Percentiles rank a stretch among this genome's conserved stretches.
phyloP scores from a whole-genome alignment of 2,113 vertebrate species.

The Phaethon lepturus region DNA sequence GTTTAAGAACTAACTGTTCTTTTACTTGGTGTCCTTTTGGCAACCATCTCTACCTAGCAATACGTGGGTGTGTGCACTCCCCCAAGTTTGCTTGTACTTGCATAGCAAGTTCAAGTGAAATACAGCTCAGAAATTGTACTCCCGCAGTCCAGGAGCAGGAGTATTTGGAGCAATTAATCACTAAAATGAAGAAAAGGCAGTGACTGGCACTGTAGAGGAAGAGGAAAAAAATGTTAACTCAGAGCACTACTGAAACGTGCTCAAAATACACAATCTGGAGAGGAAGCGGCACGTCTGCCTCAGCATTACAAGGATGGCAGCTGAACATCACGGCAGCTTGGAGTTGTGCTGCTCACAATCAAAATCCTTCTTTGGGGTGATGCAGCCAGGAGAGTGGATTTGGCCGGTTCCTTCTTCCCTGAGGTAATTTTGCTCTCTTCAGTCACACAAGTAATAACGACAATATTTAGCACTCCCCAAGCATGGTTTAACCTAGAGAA shows the following conservation, averaged over 20 bases:
- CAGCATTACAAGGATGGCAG: background rate
- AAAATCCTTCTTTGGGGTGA: background rate
- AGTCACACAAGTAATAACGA: background rate
- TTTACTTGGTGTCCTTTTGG: slow-evolving; percentile 70
- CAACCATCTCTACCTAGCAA: slow-evolving; percentile 69
- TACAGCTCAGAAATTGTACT: slow-evolving; percentile 49
- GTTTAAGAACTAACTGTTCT: slow-evolving; percentile 73
- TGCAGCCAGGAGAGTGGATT: background rate
- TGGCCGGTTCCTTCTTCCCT: background rate
- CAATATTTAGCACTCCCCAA: background rate
- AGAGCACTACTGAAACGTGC: slow-evolving; percentile 66
- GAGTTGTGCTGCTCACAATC: background rate
- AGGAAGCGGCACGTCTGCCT: slow-evolving; percentile 9
- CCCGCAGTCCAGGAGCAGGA: slow-evolving; percentile 60
- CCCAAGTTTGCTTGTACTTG: slow-evolving; percentile 59
- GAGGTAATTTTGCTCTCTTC: background rate
- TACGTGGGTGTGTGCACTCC: slow-evolving; percentile 66
- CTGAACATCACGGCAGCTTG: background rate
- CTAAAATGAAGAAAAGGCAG: slow-evolving; percentile 73
- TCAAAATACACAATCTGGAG: slow-evolving; percentile 57
- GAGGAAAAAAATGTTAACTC: slow-evolving; percentile 54
- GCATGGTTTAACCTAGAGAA: background rate
- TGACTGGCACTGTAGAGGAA: slow-evolving; percentile 65
- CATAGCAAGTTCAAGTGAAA: slow-evolving; percentile 63
- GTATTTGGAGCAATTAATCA: slow-evolving; percentile 81